Evolutionary conservation across 2,797 vertebrate species (phyloP).

Genomic region (Xyrichtys novacula): DNA sequence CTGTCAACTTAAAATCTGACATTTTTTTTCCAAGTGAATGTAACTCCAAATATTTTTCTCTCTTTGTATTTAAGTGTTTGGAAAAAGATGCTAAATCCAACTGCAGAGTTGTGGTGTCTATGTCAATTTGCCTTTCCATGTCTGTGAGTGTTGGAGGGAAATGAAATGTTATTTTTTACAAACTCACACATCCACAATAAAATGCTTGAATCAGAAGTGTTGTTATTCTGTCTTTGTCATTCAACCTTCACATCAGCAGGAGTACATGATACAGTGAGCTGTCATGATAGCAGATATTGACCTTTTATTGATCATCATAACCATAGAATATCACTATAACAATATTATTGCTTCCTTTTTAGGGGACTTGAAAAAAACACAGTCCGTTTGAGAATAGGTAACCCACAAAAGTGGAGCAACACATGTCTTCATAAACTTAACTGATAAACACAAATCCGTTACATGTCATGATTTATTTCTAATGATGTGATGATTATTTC

Average conservation of each 20-base stretch:
- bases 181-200: neutral
- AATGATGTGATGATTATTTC: no score
- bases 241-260: neutral
- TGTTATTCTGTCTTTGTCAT: neutral
- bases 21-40: neutral
- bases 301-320: no score
- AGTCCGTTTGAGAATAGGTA: no score
- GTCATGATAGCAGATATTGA: no score
- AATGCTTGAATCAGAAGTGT: neutral
- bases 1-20: neutral
- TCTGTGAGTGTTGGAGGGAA: neutral
- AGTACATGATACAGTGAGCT: no score
- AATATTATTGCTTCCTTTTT: no score
- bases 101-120: neutral
- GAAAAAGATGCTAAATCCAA: neutral
- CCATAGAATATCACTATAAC: no score
- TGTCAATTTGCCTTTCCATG: neutral
- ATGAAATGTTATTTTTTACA: neutral
- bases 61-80: neutral
- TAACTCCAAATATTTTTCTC: constrained; percentile 8
- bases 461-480: no score
- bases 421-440: no score
- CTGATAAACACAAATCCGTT: no score
- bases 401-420: no score
- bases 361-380: no score